These are phyloP conservation scores for Dinomys branickii DNA, from an alignment of 2,113 vertebrate species.

Conservation along the genomic window DNA sequence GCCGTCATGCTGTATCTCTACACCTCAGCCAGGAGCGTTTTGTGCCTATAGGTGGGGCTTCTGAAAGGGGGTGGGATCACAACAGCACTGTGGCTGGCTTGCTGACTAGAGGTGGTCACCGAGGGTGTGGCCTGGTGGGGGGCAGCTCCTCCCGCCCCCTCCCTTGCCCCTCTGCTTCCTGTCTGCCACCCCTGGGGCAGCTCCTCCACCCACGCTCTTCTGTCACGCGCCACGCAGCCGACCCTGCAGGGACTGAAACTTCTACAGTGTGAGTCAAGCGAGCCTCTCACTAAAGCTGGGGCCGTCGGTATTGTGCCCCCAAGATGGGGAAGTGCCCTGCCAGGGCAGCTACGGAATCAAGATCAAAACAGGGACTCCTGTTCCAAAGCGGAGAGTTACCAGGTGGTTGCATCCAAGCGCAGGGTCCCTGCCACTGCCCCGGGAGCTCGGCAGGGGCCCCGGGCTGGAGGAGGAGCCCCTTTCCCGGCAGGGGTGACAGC, in stretches of 20 bases:
- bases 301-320: neutral
- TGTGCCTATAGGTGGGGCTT: neutral
- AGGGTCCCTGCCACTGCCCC: neutral
- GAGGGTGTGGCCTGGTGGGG: neutral
- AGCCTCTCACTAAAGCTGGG: neutral
- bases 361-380: fast-evolving
- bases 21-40: neutral
- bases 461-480: neutral
- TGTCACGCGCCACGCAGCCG: neutral
- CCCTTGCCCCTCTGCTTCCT: neutral
- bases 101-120: neutral
- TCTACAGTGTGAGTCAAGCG: neutral
- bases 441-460: too few relatives aligned
- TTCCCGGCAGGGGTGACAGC: neutral
- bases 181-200: neutral
- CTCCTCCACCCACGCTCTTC: neutral
- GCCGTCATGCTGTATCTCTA: too few relatives aligned
- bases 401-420: too few relatives aligned
- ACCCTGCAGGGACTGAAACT: neutral
- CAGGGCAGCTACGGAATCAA: neutral
- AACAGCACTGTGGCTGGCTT: neutral
- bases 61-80: neutral
- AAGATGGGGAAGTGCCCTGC: neutral
- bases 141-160: neutral
- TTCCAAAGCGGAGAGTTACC: neutral